A percentile compares a stretch with the other conserved stretches of the same genome.
These are phyloP conservation scores for Ariolimax columbianus DNA, from an alignment of 2,888 invertebrate species.

Conservation along the genomic window DNA sequence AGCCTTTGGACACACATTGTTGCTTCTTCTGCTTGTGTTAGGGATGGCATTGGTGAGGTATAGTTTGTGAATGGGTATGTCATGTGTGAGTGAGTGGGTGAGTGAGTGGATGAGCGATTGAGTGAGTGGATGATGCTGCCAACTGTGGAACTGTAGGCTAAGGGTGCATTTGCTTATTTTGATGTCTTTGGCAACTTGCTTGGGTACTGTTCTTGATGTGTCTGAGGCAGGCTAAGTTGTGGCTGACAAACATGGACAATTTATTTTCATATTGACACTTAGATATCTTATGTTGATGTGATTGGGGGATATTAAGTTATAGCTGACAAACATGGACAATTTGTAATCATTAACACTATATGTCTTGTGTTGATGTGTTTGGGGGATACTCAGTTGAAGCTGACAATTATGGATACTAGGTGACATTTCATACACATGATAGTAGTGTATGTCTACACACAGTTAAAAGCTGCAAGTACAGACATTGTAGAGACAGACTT, in stretches of 20 bases:
- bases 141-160: too few relatives aligned
- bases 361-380: background rate
- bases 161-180: background rate
- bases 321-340: background rate
- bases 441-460: too few relatives aligned
- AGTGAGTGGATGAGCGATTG: too few relatives aligned
- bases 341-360: background rate
- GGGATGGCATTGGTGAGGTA: background rate
- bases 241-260: background rate
- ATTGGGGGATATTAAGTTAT: too few relatives aligned
- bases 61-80: background rate
- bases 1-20: background rate
- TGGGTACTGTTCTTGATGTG: background rate
- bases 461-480: too few relatives aligned
- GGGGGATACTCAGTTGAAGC: too few relatives aligned
- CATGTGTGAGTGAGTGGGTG: background rate
- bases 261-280: background rate
- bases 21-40: conserved; percentile 1
- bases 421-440: too few relatives aligned
- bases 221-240: background rate
- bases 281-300: too few relatives aligned
- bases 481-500: too few relatives aligned
- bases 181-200: background rate
- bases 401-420: too few relatives aligned
- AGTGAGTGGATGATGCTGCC: too few relatives aligned